phyloP scores from a whole-genome alignment of 2,888 invertebrate genomes.

The Syritta pipiens region DNA sequence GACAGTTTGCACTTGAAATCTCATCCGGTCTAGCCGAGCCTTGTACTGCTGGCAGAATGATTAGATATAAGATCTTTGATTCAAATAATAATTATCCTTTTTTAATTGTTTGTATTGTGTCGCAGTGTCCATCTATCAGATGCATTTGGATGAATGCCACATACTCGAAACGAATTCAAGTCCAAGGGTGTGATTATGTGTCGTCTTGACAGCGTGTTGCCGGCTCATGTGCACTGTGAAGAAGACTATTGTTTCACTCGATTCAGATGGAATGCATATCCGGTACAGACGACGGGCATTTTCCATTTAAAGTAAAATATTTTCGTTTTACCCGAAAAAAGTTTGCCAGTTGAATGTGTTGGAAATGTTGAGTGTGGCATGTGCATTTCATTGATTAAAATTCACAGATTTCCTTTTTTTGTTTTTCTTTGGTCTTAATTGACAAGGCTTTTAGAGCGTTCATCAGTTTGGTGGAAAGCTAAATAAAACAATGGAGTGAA shows the following conservation, averaged over 20 bases:
- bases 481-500: not conserved
- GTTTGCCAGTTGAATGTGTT: slow-evolving; percentile 38
- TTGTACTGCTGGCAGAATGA: slow-evolving; percentile 52
- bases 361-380: not conserved
- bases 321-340: not conserved
- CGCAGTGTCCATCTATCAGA: slow-evolving; percentile 58
- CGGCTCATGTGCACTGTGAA: slow-evolving; percentile 30
- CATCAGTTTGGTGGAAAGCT: slow-evolving; percentile 8
- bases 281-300: slow-evolving; percentile 54
- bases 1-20: slow-evolving; percentile 58
- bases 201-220: slow-evolving; percentile 8
- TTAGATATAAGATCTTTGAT: slow-evolving; percentile 66
- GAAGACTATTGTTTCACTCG: slow-evolving; percentile 38
- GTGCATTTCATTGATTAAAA: slow-evolving; percentile 60
- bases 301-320: slow-evolving; percentile 33
- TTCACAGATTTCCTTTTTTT: slow-evolving; percentile 22
- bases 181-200: slow-evolving; percentile 38
- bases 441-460: slow-evolving; percentile 25
- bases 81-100: slow-evolving; percentile 63
- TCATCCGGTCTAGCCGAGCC: slow-evolving; percentile 62
- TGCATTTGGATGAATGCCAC: slow-evolving; percentile 65
- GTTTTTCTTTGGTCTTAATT: slow-evolving; percentile 14
- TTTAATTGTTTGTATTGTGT: slow-evolving; percentile 60
- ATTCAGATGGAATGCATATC: slow-evolving; percentile 61
- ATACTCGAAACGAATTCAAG: slow-evolving; percentile 49